Evolutionary conservation across 2,113 vertebrate species (phyloP).

Genomic region (Axis porcinus): DNA sequence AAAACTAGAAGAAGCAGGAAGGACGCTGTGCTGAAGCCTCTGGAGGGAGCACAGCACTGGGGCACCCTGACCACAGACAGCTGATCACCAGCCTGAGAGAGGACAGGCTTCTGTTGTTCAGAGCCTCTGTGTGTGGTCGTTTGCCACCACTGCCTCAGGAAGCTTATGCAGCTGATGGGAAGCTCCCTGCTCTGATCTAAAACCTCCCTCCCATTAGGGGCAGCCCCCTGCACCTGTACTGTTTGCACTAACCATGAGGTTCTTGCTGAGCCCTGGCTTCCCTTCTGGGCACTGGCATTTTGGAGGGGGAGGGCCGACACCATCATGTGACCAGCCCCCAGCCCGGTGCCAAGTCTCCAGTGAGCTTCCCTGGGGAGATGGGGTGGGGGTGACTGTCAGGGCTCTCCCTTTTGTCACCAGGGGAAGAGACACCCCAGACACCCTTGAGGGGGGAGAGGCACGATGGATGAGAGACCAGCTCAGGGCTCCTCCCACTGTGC

Average conservation of each 20-base stretch:
- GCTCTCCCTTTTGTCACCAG: not conserved
- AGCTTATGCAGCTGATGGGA: not conserved
- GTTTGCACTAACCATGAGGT: not conserved
- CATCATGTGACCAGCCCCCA: not conserved
- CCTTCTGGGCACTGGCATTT: too few species aligned
- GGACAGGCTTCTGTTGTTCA: not conserved
- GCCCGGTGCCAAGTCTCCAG: not conserved
- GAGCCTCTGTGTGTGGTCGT: not conserved
- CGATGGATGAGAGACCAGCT: not conserved
- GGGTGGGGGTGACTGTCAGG: not conserved
- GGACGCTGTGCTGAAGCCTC: not conserved
- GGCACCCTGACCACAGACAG: not conserved
- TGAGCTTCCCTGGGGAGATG: not conserved
- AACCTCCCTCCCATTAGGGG: not conserved
- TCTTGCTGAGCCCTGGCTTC: not conserved
- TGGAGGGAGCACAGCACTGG: not conserved
- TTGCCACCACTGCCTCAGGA: not conserved
- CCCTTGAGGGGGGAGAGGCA: not conserved
- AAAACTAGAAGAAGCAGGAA: not conserved
- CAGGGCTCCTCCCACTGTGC: not conserved
- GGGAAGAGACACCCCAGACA: not conserved
- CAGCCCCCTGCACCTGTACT: not conserved
- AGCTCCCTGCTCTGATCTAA: not conserved
- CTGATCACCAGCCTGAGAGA: not conserved
- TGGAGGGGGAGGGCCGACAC: not conserved